A percentile compares a stretch with the other conserved stretches of the same genome.
These are phyloP conservation scores for Drosophila watanabei DNA, from an alignment of 1,140 invertebrate species.

Conservation along the genomic window DNA sequence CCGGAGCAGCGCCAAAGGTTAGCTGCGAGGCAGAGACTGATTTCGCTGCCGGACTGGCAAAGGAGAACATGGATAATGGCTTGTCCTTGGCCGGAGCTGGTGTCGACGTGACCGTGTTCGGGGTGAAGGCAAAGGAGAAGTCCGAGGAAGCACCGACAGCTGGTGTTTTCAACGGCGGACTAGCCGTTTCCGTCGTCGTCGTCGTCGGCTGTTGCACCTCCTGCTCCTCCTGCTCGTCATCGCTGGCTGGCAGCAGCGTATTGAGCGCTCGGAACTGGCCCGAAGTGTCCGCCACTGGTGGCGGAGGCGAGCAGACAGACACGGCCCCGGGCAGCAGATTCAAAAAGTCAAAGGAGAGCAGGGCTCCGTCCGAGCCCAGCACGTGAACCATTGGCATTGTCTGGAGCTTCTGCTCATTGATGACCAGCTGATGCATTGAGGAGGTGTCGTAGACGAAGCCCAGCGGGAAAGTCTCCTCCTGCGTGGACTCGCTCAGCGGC, in stretches of 20 bases:
- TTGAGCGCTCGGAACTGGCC: slow-evolving; percentile 77
- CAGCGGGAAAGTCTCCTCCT: slow-evolving; percentile 90
- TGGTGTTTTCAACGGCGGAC: neutral
- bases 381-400: slow-evolving; percentile 90
- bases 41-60: slow-evolving; percentile 39
- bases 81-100: slow-evolving; percentile 71
- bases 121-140: slow-evolving; percentile 69
- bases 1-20: slow-evolving; percentile 17
- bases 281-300: slow-evolving; percentile 86
- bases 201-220: neutral
- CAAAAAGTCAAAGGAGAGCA: slow-evolving; percentile 90
- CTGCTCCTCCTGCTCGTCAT: slow-evolving; percentile 14
- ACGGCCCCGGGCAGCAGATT: slow-evolving; percentile 87
- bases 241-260: slow-evolving; percentile 17
- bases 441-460: slow-evolving; percentile 90
- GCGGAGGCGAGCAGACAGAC: slow-evolving; percentile 87
- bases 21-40: neutral
- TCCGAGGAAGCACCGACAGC: slow-evolving; percentile 34
- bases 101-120: slow-evolving; percentile 72
- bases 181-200: neutral
- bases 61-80: slow-evolving; percentile 57
- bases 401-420: slow-evolving; percentile 87
- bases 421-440: slow-evolving; percentile 87
- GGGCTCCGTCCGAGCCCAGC: slow-evolving; percentile 90
- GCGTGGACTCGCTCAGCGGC: slow-evolving; percentile 88